Evolutionary conservation across 1,140 invertebrate genomes (phyloP), one percentile per base, ranked within the genome.

Genomic region (Drosophila sulfurigaster): DNA sequence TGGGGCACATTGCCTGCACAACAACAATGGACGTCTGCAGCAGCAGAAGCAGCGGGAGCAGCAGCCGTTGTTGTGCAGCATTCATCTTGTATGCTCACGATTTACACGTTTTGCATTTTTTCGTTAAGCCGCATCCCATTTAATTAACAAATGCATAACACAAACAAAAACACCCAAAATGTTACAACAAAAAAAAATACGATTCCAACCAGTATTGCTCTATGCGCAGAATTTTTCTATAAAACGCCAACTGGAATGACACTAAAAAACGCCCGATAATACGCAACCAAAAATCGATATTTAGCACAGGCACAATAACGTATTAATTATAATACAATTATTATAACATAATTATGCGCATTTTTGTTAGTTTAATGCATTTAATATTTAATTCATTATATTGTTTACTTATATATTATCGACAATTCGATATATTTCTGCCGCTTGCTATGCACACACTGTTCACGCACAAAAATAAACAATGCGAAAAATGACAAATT

Each of bases 151-250:
- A 83, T 58, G 67, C 81, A 83, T 83, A 72, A 82, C 76, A 85
- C 76, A 86, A 86, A 86, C 82, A 85, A 85, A 82, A 74, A 81
- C 79, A 78, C 64, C 35, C 6, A 38, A 82, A 72, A 75, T 65
- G 79, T 78, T 85, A 85, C 78, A 86, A 85, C 67, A 81, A 86
- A 78, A 71, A 75, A 60, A 76, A 10, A 38, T 10, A 38, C 20
- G 20, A 3, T 48, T 38, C 32, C 41, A 63, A 54, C 71, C 75
- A 78, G 75, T 77, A 64, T 57, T 73, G 71, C 75, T 77, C 75
- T 74, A 74, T 52, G 38, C 30, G 5, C 52, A 59, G 41, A 75
- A 71, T 71, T 51, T 67, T 75, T 65, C 46, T 51, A 6, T 20
- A 67, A 56, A 70, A 64, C 38, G 52, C 58, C 13, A 11, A 15